Conservation (phyloP, 1,140 invertebrate genomes). For the Chironomus tepperi region DNA sequence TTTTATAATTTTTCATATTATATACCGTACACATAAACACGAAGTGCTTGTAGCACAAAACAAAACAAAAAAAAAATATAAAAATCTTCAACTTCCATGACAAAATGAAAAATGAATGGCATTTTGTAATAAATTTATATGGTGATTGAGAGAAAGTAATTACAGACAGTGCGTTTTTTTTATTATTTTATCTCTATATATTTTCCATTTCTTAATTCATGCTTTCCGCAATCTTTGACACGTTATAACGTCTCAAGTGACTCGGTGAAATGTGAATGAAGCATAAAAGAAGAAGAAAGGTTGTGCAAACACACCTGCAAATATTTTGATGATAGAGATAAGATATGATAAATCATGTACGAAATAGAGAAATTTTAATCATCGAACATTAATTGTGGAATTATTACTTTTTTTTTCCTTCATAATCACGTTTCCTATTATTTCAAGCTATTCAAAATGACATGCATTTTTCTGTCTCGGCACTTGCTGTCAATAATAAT, state of each 20-base stretch:
- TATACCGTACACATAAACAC: too few relatives aligned
- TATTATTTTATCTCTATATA: too few relatives aligned
- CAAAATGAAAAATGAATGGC: neutral
- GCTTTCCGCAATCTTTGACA: constrained; percentile 5
- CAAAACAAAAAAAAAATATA: neutral
- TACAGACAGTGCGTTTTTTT: neutral
- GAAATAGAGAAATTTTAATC: constrained; percentile 9
- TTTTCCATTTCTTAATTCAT: neutral
- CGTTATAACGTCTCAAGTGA: neutral
- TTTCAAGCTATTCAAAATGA: too few relatives aligned
- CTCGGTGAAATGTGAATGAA: neutral
- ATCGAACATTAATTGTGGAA: too few relatives aligned
- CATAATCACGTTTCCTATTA: too few relatives aligned
- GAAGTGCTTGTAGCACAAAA: too few relatives aligned
- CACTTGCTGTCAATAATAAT: too few relatives aligned
- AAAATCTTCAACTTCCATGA: neutral
- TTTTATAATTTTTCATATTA: too few relatives aligned
- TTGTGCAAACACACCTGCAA: neutral
- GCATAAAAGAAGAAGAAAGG: too few relatives aligned
- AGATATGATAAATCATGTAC: neutral
- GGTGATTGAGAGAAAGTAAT: constrained; percentile 12
- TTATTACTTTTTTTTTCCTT: too few relatives aligned
- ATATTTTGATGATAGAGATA: neutral
- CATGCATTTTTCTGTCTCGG: too few relatives aligned
- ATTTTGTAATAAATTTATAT: neutral